Evolutionary conservation across 2,113 vertebrate species (phyloP), one percentile per base, ranked within the genome.

Genomic region (Taxidea taxus): DNA sequence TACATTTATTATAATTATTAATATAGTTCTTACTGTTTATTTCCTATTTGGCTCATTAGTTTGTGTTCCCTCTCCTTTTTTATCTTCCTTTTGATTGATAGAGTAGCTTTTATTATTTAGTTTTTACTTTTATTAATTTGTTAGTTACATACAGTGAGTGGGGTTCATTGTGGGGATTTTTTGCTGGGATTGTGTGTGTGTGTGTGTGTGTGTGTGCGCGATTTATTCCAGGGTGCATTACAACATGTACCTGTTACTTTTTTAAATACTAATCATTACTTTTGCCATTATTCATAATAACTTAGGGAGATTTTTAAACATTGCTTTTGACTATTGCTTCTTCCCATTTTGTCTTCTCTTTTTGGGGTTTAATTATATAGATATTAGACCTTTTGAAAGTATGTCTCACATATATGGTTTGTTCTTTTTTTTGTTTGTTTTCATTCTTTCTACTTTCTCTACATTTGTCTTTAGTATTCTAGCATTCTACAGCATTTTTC

Each of bases 391-490:
- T 77, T 64, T 44, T 66, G 44, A 93, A 66, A 34, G 29, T 44
- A 27, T 56, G 37, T 78, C 29, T 64, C n/a, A 78, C 9, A 6
- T 70, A 44, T 27, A 23, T 75, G 18, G 77, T 54, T 56, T 84
- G 56, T 37, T 34, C 34, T n/a, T 20, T 42, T 91, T 4, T 51
- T 42, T n/a, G n/a, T n/a, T 51, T 51, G 4, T 44, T 14, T 83
- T 92, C 39, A 80, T 66, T 86, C 37, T 75, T 93, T 77, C 47
- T 86, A 64, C 58, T 86, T 86, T 93, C 58, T 87, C 60, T 87
- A 13, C 6, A 80, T 64, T 86, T 78, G n/a, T 72, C 75, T 88
- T 88, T 94, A 88, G 60, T 72, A 94, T 89, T 82, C 34, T 9
- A 82, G 8, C 49, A 42, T 88, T 82, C 42, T 88, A 42, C 34